These are phyloP conservation scores for Sparus aurata DNA, from an alignment of 2,797 vertebrate genomes.

Conservation along the genomic window DNA sequence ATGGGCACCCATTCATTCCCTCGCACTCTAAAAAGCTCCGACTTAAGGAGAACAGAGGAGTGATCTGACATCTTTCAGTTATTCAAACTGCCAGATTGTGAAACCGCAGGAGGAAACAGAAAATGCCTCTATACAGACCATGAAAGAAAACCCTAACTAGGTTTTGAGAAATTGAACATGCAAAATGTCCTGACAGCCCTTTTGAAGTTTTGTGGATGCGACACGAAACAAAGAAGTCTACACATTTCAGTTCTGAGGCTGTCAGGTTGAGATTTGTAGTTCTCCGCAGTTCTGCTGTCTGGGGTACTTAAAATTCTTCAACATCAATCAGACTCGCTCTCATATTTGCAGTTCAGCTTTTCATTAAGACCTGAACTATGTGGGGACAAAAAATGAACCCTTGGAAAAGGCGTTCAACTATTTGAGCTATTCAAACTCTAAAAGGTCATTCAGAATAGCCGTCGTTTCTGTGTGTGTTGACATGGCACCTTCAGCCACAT, in stretches of 20 bases:
- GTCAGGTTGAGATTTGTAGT: conserved; percentile 51
- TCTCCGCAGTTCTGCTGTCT: conserved; percentile 41
- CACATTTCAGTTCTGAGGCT: conserved; percentile 41
- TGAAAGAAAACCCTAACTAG: conserved; percentile 37
- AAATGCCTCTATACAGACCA: conserved; percentile 21
- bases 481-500: conserved; percentile 7
- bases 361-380: conserved; percentile 30
- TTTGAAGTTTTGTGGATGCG: conserved; percentile 62
- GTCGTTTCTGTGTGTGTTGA: neutral
- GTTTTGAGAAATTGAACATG: conserved; percentile 40
- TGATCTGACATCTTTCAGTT: conserved; percentile 48
- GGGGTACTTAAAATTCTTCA: conserved; percentile 53
- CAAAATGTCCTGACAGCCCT: conserved; percentile 44
- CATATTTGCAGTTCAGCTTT: conserved; percentile 44
- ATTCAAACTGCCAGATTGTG: conserved; percentile 31
- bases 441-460: neutral
- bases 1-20: conserved; percentile 35
- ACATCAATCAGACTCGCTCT: conserved; percentile 47
- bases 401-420: neutral
- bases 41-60: neutral
- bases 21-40: conserved; percentile 22
- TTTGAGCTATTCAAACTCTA: neutral
- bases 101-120: conserved; percentile 25
- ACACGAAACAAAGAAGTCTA: conserved; percentile 15
- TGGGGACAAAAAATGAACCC: neutral